A percentile compares a stretch with the other conserved stretches of the same genome.
phyloP scores from a whole-genome alignment of 2,888 invertebrate genomes.

The Drosophila glabriapex region DNA sequence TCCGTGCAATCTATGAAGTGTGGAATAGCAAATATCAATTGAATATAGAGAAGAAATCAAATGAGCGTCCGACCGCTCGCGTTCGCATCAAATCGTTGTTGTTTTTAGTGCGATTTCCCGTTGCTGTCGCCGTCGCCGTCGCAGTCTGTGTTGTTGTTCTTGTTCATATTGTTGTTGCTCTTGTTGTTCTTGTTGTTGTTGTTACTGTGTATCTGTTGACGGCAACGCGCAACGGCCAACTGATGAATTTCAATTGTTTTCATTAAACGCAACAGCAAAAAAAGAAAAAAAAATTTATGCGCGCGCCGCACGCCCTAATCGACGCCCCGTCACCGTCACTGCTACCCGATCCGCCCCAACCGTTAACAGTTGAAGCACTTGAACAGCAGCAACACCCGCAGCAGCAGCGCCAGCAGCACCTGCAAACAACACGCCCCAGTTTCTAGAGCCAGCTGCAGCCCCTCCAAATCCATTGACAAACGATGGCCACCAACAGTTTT shows the following conservation, averaged over 20 bases:
- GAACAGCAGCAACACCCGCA: conserved; percentile 12
- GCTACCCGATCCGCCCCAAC: conserved; percentile 35
- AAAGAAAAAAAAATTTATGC: conserved; percentile 43
- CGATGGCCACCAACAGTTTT: conserved; percentile 58
- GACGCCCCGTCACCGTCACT: conserved; percentile 31
- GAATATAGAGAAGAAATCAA: conserved; percentile 58
- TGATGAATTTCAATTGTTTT: conserved; percentile 75
- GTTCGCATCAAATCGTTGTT: conserved; percentile 20
- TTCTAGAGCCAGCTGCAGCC: background rate
- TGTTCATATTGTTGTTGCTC: conserved; percentile 21
- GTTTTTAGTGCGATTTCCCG: conserved; percentile 18
- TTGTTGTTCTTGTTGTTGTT: conserved; percentile 45
- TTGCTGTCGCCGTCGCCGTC: conserved; percentile 14
- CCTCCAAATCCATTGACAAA: background rate
- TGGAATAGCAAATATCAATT: conserved; percentile 62
- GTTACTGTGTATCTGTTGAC: conserved; percentile 64
- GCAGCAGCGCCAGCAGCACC: conserved; percentile 10
- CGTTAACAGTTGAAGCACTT: conserved; percentile 11
- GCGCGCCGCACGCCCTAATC: conserved; percentile 53
- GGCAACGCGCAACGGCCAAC: conserved; percentile 64
- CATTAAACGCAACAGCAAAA: conserved; percentile 50
- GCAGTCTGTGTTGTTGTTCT: conserved; percentile 10
- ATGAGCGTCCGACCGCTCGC: conserved; percentile 43
- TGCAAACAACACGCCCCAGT: conserved; percentile 1
- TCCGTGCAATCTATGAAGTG: conserved; percentile 60